Evolutionary conservation across 2,113 vertebrate species (phyloP).

Genomic region (Sebastes schlegelii): DNA sequence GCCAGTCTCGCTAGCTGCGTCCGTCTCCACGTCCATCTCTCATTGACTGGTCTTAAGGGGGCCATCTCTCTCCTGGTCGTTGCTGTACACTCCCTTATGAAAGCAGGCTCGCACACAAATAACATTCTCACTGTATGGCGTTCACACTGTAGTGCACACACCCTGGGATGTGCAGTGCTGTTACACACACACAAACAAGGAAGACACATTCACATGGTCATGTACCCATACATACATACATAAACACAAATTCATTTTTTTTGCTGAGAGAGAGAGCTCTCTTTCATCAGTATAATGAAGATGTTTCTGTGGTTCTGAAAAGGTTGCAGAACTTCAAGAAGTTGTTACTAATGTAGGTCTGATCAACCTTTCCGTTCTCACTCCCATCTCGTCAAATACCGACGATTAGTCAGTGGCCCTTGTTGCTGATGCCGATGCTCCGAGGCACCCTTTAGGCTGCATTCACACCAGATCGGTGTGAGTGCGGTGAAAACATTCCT

Average conservation of each 20-base stretch:
- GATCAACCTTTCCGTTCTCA: too few species aligned
- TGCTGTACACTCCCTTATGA: slow-evolving; percentile 38
- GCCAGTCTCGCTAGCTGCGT: slow-evolving; percentile 70
- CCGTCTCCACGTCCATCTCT: slow-evolving; percentile 72
- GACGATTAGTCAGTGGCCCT: too few species aligned
- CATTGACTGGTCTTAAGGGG: slow-evolving; percentile 79
- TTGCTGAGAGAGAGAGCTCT: not conserved
- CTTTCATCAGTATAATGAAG: not conserved
- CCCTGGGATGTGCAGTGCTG: not conserved
- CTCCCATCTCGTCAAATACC: too few species aligned
- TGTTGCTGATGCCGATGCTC: too few species aligned
- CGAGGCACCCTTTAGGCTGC: too few species aligned
- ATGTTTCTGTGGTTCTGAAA: not conserved
- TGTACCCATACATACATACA: not conserved
- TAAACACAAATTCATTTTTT: not conserved
- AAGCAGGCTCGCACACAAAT: not conserved
- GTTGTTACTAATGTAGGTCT: not conserved
- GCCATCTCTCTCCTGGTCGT: slow-evolving; percentile 62
- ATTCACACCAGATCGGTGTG: too few species aligned
- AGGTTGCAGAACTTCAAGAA: not conserved
- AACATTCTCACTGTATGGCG: not conserved
- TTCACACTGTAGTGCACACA: not conserved
- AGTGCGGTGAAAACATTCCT: too few species aligned
- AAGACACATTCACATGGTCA: not conserved
- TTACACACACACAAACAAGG: not conserved